A percentile compares a stretch with the other conserved stretches of the same genome.
Conservation (phyloP, 1,140 invertebrate species). For the Conus ventricosus region DNA sequence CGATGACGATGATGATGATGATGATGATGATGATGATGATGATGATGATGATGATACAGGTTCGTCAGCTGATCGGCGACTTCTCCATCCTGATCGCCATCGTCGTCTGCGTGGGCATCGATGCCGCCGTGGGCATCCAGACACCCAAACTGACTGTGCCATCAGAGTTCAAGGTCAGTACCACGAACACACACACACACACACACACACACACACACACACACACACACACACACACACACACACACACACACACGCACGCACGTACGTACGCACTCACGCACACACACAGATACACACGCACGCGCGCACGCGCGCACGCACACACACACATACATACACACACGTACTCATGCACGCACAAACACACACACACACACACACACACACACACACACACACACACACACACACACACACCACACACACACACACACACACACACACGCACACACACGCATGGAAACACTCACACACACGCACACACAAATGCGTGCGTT, state of each 20-base stretch:
- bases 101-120: conserved; percentile 90
- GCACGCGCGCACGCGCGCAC: no score
- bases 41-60: conserved; percentile 59
- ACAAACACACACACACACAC: no score
- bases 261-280: background rate
- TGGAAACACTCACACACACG: no score
- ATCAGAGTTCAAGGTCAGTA: conserved; percentile 73
- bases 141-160: conserved; percentile 96
- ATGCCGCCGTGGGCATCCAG: conserved; percentile 87
- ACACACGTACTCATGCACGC: no score
- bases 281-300: background rate
- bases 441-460: no score
- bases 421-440: no score
- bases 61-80: conserved; percentile 94
- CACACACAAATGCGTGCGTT: no score
- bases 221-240: background rate
- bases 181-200: no score
- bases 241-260: conserved; percentile 3
- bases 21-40: background rate
- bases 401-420: no score
- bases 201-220: background rate
- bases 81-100: conserved; percentile 99
- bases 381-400: no score
- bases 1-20: no score
- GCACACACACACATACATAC: no score